These are phyloP conservation scores for Lasioglossum villosulum DNA, from an alignment of 2,888 invertebrate species.

Conservation along the genomic window DNA sequence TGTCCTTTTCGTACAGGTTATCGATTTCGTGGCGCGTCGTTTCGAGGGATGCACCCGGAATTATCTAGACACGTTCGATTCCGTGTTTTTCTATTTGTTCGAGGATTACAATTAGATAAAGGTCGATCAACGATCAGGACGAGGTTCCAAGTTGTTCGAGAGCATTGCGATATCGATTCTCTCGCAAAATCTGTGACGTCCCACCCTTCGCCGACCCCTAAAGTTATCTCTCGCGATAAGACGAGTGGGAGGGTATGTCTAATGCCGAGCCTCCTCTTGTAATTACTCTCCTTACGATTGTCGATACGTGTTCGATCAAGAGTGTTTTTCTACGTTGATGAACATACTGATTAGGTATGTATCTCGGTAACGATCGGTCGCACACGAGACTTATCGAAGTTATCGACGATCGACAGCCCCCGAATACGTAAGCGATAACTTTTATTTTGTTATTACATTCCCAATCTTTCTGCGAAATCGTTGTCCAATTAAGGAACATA, in stretches of 20 bases:
- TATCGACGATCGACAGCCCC: background rate
- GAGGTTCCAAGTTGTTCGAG: background rate
- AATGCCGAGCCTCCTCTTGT: background rate
- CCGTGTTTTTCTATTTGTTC: conserved; percentile 2
- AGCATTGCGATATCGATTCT: conserved; percentile 33
- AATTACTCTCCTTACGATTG: conserved; percentile 8
- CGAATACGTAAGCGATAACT: background rate
- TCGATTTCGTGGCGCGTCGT: conserved; percentile 54
- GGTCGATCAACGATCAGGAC: background rate
- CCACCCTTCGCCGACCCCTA: conserved; percentile 22
- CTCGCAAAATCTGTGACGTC: conserved; percentile 23
- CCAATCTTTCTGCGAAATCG: background rate
- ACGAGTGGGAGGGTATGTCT: background rate
- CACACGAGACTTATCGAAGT: background rate
- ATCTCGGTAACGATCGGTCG: background rate
- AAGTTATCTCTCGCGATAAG: conserved; percentile 18
- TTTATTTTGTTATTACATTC: background rate
- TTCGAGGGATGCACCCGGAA: conserved; percentile 45
- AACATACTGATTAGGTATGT: background rate
- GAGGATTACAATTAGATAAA: background rate
- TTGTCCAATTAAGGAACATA: no score
- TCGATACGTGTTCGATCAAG: background rate
- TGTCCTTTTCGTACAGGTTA: conserved; percentile 61
- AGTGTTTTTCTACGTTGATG: background rate
- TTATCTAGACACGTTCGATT: conserved; percentile 16